These are phyloP conservation scores for Circaetus cinerascens DNA, from an alignment of 2,113 vertebrate species.

Conservation along the genomic window DNA sequence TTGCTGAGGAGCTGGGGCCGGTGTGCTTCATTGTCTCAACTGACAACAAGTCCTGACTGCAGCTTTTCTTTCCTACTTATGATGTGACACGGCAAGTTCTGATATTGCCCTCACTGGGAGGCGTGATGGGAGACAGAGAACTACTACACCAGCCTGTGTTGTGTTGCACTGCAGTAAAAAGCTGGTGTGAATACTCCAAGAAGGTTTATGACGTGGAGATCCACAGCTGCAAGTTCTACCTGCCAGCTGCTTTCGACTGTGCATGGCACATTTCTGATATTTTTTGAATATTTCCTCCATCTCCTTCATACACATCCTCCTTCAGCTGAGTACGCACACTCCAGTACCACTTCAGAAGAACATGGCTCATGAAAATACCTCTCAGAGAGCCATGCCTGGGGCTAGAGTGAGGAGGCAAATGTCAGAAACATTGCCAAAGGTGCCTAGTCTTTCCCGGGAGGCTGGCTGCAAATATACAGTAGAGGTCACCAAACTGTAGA, in stretches of 20 bases:
- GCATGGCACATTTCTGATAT: not conserved
- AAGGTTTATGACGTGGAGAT: not conserved
- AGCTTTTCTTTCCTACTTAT: constrained; percentile 13
- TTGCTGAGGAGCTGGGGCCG: not conserved
- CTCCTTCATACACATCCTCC: not conserved
- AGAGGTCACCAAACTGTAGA: constrained; percentile 26
- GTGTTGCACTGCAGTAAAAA: not conserved
- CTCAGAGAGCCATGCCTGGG: not conserved
- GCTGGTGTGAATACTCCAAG: not conserved
- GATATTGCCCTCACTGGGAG: not conserved
- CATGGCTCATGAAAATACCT: constrained; percentile 3
- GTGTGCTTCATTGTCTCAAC: constrained; percentile 23
- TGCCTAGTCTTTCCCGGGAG: constrained; percentile 12
- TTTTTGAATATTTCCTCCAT: not conserved
- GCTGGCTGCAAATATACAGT: constrained; percentile 15
- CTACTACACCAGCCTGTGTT: not conserved
- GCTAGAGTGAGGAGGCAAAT: not conserved
- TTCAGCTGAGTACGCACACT: not conserved
- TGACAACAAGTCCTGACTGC: constrained; percentile 40
- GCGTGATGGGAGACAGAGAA: not conserved
- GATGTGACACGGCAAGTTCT: not conserved
- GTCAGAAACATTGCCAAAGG: constrained; percentile 30
- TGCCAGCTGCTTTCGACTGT: not conserved
- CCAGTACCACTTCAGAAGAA: constrained; percentile 1
- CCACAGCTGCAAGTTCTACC: constrained; percentile 24